Percentiles rank a stretch among this genome's conserved stretches.
Evolutionary conservation across 2,888 invertebrate genomes (phyloP).

Genomic region (Ptychoptera contaminata): DNA sequence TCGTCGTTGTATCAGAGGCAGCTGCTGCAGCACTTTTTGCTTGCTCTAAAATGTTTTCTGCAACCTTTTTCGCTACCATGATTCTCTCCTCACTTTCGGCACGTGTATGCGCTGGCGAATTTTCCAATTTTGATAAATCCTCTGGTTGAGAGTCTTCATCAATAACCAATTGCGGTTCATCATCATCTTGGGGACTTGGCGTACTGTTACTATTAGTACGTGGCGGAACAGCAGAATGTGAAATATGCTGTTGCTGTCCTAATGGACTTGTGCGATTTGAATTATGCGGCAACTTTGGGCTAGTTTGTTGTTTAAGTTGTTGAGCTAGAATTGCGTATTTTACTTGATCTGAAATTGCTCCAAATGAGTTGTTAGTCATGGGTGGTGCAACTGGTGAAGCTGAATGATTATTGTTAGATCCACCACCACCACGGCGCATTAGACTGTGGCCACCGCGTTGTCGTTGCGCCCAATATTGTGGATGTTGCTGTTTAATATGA

Average conservation of each 20-base stretch:
- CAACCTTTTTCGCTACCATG: slow-evolving; percentile 35
- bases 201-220: slow-evolving; percentile 17
- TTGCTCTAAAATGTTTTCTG: slow-evolving; percentile 41
- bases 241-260: slow-evolving; percentile 3
- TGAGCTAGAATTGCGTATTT: slow-evolving; percentile 66
- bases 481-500: slow-evolving; percentile 88
- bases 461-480: slow-evolving; percentile 72
- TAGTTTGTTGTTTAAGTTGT: slow-evolving; percentile 39
- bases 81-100: slow-evolving; percentile 36
- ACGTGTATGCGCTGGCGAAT: slow-evolving; percentile 14
- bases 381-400: slow-evolving; percentile 5
- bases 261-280: slow-evolving; percentile 10
- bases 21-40: slow-evolving; percentile 22
- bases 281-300: slow-evolving; percentile 12
- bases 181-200: slow-evolving; percentile 36
- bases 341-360: slow-evolving; percentile 43
- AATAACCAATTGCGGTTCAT: slow-evolving; percentile 33
- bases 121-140: slow-evolving; percentile 11
- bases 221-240: neutral
- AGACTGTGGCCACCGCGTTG: slow-evolving; percentile 42
- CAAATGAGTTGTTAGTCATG: slow-evolving; percentile 25
- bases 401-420: slow-evolving; percentile 8
- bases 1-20: slow-evolving; percentile 11
- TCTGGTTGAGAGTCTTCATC: slow-evolving; percentile 25
- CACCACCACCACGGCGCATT: slow-evolving; percentile 17